phyloP scores from a whole-genome alignment of 2,113 vertebrate genomes.

The Paradoxurus hermaphroditus region DNA sequence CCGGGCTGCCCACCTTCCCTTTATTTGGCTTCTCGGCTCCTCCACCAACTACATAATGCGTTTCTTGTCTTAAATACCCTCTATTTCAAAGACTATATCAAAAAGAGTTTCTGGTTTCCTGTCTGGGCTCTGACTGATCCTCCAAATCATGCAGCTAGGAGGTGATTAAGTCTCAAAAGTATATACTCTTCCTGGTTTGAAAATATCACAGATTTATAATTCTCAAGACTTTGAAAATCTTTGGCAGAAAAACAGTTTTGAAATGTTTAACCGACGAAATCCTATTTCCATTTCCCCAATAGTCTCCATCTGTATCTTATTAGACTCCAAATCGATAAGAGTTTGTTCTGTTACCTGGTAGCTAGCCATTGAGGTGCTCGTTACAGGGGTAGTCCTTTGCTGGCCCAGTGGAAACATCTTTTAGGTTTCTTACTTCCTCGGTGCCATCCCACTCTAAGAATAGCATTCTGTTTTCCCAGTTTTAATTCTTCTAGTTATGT shows the following conservation, averaged over 20 bases:
- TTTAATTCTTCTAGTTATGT: conserved; percentile 40
- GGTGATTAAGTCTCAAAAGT: neutral
- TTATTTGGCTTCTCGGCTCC: neutral
- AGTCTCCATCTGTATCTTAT: neutral
- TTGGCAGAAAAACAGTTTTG: neutral
- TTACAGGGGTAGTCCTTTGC: conserved; percentile 12
- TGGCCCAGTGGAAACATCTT: neutral
- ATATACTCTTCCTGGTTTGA: neutral
- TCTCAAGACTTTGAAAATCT: neutral
- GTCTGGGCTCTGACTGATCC: neutral
- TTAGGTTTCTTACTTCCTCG: conserved; percentile 24
- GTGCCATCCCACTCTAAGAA: neutral
- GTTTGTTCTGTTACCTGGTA: neutral
- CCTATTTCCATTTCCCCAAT: neutral
- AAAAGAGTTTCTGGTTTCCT: conserved; percentile 10
- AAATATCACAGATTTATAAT: neutral
- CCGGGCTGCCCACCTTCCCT: neutral
- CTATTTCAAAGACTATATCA: neutral
- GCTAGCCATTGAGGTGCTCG: neutral
- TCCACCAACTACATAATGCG: neutral
- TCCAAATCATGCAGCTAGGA: neutral
- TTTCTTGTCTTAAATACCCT: conserved; percentile 33
- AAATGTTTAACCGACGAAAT: conserved; percentile 8
- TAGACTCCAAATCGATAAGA: neutral
- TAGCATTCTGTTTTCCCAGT: neutral